phyloP scores from a whole-genome alignment of 1,140 invertebrate genomes.

The Drosophila pruinosa region DNA sequence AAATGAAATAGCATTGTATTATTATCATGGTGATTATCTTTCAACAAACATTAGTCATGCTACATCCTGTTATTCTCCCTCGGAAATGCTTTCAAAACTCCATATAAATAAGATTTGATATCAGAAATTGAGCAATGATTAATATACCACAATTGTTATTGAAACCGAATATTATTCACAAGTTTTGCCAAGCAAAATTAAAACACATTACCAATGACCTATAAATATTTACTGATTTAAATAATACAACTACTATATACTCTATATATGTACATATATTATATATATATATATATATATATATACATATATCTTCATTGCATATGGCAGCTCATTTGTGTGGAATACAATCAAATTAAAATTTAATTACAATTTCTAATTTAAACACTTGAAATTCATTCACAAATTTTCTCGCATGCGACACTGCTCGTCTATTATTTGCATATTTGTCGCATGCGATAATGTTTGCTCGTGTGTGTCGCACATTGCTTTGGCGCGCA shows the following conservation, averaged over 20 bases:
- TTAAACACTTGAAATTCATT: not conserved
- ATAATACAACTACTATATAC: no score
- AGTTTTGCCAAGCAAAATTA: not conserved
- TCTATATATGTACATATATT: no score
- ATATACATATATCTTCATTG: no score
- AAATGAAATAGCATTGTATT: not conserved
- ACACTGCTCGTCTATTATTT: not conserved
- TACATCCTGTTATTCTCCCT: slow-evolving; percentile 17
- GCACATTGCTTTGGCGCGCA: slow-evolving; percentile 10
- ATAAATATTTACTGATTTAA: not conserved
- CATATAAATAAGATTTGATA: not conserved
- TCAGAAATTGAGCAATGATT: not conserved
- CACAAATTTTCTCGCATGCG: slow-evolving; percentile 8
- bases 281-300: no score
- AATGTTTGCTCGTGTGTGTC: not conserved
- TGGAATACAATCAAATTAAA: not conserved
- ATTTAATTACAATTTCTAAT: not conserved
- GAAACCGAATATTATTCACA: not conserved
- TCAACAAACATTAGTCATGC: slow-evolving; percentile 9
- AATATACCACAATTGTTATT: not conserved
- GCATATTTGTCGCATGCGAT: not conserved
- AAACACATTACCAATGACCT: not conserved
- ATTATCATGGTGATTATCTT: slow-evolving; percentile 9
- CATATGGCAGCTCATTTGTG: no score
- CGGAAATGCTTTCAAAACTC: slow-evolving; percentile 13